Evolutionary conservation across 1,140 invertebrate genomes (phyloP).

Genomic region (Drosophila sturtevanti): DNA sequence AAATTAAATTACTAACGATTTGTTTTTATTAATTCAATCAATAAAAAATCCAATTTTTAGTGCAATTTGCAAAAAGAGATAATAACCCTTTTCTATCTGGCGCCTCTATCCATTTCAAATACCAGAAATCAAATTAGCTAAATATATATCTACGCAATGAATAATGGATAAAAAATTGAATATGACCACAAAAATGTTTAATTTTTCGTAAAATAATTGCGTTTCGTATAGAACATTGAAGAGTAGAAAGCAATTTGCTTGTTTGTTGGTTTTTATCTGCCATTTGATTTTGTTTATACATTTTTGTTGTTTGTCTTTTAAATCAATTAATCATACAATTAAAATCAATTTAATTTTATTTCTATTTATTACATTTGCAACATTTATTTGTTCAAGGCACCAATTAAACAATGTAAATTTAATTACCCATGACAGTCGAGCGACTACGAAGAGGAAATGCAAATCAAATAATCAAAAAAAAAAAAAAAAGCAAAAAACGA

Average conservation of each 20-base stretch:
- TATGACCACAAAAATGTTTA: background rate
- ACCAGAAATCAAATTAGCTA: too few relatives aligned
- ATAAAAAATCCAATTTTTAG: too few relatives aligned
- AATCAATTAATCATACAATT: slow-evolving; percentile 19
- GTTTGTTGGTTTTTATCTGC: background rate
- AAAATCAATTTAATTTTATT: slow-evolving; percentile 13
- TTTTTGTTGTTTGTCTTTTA: slow-evolving; percentile 8
- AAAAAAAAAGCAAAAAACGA: background rate
- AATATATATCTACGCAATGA: too few relatives aligned
- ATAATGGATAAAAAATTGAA: background rate
- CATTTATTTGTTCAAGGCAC: background rate
- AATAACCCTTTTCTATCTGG: too few relatives aligned
- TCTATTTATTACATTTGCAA: slow-evolving; percentile 13
- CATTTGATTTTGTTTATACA: background rate
- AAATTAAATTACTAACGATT: too few relatives aligned
- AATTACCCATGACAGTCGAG: background rate
- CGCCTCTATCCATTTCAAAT: too few relatives aligned
- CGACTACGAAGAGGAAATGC: background rate
- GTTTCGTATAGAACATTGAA: background rate
- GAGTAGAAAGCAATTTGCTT: background rate
- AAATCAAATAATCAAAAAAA: background rate
- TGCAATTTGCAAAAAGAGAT: too few relatives aligned
- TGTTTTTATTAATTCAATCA: too few relatives aligned
- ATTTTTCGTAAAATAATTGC: background rate
- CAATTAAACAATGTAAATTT: slow-evolving; percentile 13